phyloP scores from a whole-genome alignment of 1,140 invertebrate species.

The Achroia grisella region DNA sequence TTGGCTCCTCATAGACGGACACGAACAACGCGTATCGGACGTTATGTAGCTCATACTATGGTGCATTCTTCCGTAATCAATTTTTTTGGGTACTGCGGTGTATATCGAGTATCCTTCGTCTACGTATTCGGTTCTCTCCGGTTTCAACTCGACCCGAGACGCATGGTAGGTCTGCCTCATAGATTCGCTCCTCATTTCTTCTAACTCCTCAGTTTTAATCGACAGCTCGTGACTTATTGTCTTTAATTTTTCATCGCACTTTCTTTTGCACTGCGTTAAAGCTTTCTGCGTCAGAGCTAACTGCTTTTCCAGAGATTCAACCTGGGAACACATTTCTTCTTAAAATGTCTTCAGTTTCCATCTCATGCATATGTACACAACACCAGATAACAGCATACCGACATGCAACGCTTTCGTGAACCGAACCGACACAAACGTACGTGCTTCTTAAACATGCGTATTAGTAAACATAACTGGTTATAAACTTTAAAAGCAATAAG shows the following conservation, averaged over 20 bases:
- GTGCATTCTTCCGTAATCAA: conserved; percentile 61
- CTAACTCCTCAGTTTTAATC: conserved; percentile 68
- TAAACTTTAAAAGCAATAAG: conserved; percentile 22
- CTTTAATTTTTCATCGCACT: conserved; percentile 66
- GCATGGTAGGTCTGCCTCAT: conserved; percentile 56
- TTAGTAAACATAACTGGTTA: conserved; percentile 3
- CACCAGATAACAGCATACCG: conserved; percentile 19
- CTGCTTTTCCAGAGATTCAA: conserved; percentile 72
- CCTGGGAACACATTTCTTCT: conserved; percentile 68
- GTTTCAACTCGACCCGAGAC: conserved; percentile 53
- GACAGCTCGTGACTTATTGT: conserved; percentile 65
- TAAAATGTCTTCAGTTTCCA: conserved; percentile 35
- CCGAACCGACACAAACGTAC: conserved; percentile 21
- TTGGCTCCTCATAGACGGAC: conserved; percentile 60
- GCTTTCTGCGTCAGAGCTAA: conserved; percentile 61
- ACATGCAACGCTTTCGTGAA: conserved; percentile 45
- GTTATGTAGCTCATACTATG: conserved; percentile 64
- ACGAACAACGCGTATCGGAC: conserved; percentile 53
- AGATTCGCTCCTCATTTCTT: conserved; percentile 59
- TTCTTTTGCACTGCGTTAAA: conserved; percentile 59
- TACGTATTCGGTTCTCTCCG: conserved; percentile 57
- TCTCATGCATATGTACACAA: conserved; percentile 50
- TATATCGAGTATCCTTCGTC: conserved; percentile 62
- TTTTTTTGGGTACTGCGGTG: conserved; percentile 59
- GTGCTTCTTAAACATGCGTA: conserved; percentile 32